Evolutionary conservation across 1,140 invertebrate species (phyloP).

Genomic region (Lordiphosa stackelbergi): DNA sequence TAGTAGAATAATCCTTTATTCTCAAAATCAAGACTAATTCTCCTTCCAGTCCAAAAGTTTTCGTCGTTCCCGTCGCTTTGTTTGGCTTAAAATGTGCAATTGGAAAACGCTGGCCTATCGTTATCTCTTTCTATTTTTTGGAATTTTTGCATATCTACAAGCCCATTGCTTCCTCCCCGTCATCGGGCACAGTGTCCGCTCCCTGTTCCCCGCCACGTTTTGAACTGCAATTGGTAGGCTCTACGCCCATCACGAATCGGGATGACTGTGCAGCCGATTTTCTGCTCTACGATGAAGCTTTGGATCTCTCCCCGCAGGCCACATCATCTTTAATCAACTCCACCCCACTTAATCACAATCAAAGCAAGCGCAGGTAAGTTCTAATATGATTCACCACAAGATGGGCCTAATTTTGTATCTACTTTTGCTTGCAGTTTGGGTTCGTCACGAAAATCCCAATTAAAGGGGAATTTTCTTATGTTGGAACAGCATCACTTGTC

Average conservation of each 20-base stretch:
- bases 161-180: slow-evolving; percentile 17
- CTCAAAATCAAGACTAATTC: too few relatives aligned
- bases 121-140: slow-evolving; percentile 53
- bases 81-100: slow-evolving; percentile 71
- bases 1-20: neutral
- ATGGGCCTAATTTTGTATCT: neutral
- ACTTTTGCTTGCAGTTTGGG: slow-evolving; percentile 5
- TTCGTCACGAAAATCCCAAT: slow-evolving; percentile 18
- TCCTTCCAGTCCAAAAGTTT: slow-evolving; percentile 47
- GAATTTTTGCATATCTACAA: slow-evolving; percentile 48
- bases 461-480: slow-evolving; percentile 13
- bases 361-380: slow-evolving; percentile 26
- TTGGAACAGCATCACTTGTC: slow-evolving; percentile 20
- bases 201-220: slow-evolving; percentile 15
- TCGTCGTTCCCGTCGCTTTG: slow-evolving; percentile 48
- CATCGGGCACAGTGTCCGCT: slow-evolving; percentile 17
- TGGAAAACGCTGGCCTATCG: slow-evolving; percentile 49
- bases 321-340: slow-evolving; percentile 61
- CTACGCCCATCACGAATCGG: slow-evolving; percentile 58
- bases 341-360: slow-evolving; percentile 63
- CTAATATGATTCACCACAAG: neutral
- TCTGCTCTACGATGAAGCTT: slow-evolving; percentile 35
- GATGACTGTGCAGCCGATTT: slow-evolving; percentile 56
- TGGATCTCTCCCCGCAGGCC: slow-evolving; percentile 56
- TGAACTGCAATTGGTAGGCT: slow-evolving; percentile 51